phyloP scores from a whole-genome alignment of 2,113 vertebrate genomes.

The Sorex araneus region DNA sequence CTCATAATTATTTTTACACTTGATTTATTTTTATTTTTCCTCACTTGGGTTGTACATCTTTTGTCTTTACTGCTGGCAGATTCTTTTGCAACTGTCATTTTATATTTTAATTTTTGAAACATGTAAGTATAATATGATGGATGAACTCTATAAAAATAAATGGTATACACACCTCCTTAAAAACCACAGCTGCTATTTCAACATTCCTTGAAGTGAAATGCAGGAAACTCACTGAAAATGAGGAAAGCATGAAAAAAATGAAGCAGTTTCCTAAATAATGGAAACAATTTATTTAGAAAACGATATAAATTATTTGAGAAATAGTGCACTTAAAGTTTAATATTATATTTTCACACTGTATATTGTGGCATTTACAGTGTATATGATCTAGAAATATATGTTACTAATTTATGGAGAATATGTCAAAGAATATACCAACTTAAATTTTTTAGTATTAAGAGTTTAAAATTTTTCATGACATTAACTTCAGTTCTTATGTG shows the following conservation, averaged over 20 bases:
- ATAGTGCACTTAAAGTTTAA: constrained; percentile 41
- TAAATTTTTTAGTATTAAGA: constrained; percentile 38
- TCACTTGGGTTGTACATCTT: constrained; percentile 25
- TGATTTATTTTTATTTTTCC: constrained; percentile 53
- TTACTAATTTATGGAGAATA: constrained; percentile 44
- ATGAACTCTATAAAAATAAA: constrained; percentile 83
- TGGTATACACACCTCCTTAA: constrained; percentile 86
- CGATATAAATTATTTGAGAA: constrained; percentile 60
- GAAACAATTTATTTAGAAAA: constrained; percentile 84
- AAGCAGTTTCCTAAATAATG: constrained; percentile 72
- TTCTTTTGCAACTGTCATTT: constrained; percentile 61
- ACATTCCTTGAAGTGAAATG: constrained; percentile 83
- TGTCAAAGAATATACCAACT: neutral
- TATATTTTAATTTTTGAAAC: constrained; percentile 83
- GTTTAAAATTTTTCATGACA: constrained; percentile 61
- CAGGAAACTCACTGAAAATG: constrained; percentile 77
- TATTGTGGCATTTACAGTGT: constrained; percentile 49
- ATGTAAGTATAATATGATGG: constrained; percentile 81
- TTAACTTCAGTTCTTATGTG: constrained; percentile 20
- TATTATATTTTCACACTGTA: constrained; percentile 50
- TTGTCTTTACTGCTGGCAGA: constrained; percentile 58
- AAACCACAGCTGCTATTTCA: constrained; percentile 84
- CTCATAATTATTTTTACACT: constrained; percentile 10
- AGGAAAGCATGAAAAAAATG: constrained; percentile 79
- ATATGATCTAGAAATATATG: neutral